These are phyloP conservation scores for Anthophora plumipes DNA, from an alignment of 2,888 invertebrate genomes.

Conservation along the genomic window DNA sequence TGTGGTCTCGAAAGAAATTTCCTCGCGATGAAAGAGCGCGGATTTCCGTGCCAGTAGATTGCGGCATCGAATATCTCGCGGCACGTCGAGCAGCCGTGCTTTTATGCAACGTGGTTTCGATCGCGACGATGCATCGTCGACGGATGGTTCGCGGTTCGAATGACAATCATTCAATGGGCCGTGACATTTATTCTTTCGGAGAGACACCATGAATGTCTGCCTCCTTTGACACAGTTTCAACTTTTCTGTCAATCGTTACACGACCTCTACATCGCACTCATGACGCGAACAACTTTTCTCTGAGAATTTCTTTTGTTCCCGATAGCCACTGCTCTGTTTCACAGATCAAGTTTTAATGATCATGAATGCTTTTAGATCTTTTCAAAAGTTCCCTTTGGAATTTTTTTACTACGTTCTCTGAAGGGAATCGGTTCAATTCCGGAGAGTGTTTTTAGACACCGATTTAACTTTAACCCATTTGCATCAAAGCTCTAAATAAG, in stretches of 20 bases:
- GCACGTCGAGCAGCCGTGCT: constrained; percentile 57
- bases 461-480: no score
- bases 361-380: no score
- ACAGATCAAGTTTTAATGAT: no score
- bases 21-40: constrained; percentile 33
- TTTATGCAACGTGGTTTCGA: constrained; percentile 46
- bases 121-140: constrained; percentile 34
- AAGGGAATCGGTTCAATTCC: no score
- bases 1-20: constrained; percentile 38
- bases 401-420: no score
- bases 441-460: no score
- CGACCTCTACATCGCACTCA: not conserved
- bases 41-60: constrained; percentile 57
- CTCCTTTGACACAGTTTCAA: not conserved
- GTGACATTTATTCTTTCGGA: constrained; percentile 52
- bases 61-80: constrained; percentile 63
- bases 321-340: no score
- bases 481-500: no score
- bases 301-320: not conserved
- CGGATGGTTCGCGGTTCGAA: constrained; percentile 60
- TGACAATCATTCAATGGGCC: constrained; percentile 62
- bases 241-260: constrained; percentile 20
- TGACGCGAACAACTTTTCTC: not conserved
- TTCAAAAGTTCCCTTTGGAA: no score
- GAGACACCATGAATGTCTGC: not conserved